Percentiles rank a stretch among this genome's conserved stretches.
These are phyloP conservation scores for Sminthurinus signatus DNA, from an alignment of 1,140 invertebrate genomes.

Conservation along the genomic window DNA sequence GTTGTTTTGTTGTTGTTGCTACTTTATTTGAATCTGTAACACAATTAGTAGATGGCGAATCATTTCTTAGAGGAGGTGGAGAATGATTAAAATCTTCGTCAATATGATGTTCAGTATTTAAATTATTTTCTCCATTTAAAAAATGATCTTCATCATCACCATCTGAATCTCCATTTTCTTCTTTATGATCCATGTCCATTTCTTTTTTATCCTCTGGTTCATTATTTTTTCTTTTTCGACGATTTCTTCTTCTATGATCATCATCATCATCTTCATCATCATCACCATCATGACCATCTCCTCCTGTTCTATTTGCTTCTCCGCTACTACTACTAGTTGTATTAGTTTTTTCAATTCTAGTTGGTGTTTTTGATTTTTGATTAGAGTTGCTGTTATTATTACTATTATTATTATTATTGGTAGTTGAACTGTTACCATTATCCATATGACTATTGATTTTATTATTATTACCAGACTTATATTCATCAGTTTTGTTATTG, in stretches of 20 bases:
- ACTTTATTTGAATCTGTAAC: neutral
- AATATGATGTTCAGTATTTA: too few species aligned
- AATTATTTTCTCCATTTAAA: too few species aligned
- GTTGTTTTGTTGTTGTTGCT: slow-evolving; percentile 4
- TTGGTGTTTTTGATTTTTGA: neutral
- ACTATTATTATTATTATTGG: neutral
- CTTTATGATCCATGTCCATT: neutral
- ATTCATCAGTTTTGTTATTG: too few species aligned
- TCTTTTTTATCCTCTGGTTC: neutral
- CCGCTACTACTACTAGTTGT: slow-evolving; percentile 3
- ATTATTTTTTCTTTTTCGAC: neutral
- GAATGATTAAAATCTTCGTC: too few species aligned
- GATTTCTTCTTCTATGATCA: neutral
- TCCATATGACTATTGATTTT: neutral
- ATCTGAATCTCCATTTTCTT: too few species aligned
- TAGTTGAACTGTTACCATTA: neutral
- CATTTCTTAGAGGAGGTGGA: too few species aligned
- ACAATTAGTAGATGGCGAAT: neutral
- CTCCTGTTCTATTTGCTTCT: neutral
- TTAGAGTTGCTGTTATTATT: neutral
- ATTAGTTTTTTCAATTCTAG: neutral
- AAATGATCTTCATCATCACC: too few species aligned
- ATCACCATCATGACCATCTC: neutral
- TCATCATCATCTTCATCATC: slow-evolving; percentile 5
- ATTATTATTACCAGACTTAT: too few species aligned